Evolutionary conservation across 1,140 invertebrate species (phyloP).

Genomic region (Papilio glaucus): DNA sequence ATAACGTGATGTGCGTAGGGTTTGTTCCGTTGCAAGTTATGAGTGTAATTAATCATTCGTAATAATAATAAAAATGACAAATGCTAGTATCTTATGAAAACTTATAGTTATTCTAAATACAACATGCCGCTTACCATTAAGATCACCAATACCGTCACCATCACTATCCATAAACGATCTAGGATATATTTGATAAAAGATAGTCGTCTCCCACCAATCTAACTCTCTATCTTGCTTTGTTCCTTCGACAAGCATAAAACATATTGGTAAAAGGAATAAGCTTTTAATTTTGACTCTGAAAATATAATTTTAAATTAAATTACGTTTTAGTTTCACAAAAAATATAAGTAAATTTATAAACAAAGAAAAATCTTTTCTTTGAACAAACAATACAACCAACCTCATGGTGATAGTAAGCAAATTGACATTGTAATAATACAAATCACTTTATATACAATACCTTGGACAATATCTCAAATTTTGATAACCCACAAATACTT

Average conservation of each 20-base stretch:
- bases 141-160: constrained; percentile 83
- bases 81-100: too few relatives aligned
- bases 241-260: constrained; percentile 48
- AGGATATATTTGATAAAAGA: constrained; percentile 92
- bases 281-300: constrained; percentile 48
- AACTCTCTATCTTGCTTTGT: constrained; percentile 48
- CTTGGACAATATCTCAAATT: constrained; percentile 20
- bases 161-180: constrained; percentile 90
- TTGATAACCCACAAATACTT: constrained; percentile 29
- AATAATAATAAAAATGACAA: too few relatives aligned
- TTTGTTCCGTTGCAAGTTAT: too few relatives aligned
- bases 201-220: constrained; percentile 90
- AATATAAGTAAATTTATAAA: background rate
- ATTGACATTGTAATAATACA: background rate
- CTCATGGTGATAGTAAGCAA: constrained; percentile 27
- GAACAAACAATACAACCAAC: constrained; percentile 15
- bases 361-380: constrained; percentile 11
- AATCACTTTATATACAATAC: constrained; percentile 30
- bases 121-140: constrained; percentile 59
- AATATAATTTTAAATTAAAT: too few relatives aligned
- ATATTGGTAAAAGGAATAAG: constrained; percentile 47
- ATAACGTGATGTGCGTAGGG: too few relatives aligned
- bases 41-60: too few relatives aligned
- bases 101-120: background rate
- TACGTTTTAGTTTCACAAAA: too few relatives aligned